Base-by-base conservation (phyloP, 2,888 invertebrate species). In the Salticus scenicus region DNA sequence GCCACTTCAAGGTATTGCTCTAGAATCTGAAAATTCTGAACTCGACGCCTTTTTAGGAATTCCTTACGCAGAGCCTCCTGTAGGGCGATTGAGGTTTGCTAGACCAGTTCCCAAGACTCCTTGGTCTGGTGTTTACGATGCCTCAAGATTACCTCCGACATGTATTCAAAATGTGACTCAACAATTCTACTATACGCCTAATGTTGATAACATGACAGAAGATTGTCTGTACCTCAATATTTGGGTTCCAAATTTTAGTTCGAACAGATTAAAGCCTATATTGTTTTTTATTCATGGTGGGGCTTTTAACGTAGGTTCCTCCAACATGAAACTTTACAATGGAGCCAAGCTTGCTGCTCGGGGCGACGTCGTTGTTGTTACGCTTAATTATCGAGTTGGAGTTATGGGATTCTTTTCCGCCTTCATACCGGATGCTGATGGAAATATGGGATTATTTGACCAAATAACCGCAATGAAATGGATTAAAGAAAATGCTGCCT, bases 51-150 rank as follows among this genome's bases (percentile, higher is more conserved):
- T 90, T 87, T 89, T 92, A 7, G 92, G 92, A 28, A 90, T 92
- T 17, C 92, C 92, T 0, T 92, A 92, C 87, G 92, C 92, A 1
- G 90, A 90, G 71, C 91, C 92, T 20, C 92, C 92, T 4, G 80
- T 91, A 30, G 91, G 91, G 1, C 89, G 90, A 64, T 84, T 90
- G 75, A 85, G 88, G 69, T 88, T 88, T 28, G 42, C 20, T 0
- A 80, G 71, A 41, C 87, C 88, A 2, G 71, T 81, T 12, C 75
- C 86, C 1, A 81, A 78, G 10, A 71, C 67, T 12, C 64, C 87
- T 0, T 88, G 87, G 86, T n/a, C 12, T 12, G 86, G 76, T 12
- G 77, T 88, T 12, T 78, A 51, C 33, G 72, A 83, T 71, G 87
- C 86, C 0, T 75, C 74, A 0, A 24, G 14, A n/a, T 31, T 67